These are phyloP conservation scores for Shargacucullia verbasci DNA, from an alignment of 2,888 invertebrate genomes.

Conservation along the genomic window DNA sequence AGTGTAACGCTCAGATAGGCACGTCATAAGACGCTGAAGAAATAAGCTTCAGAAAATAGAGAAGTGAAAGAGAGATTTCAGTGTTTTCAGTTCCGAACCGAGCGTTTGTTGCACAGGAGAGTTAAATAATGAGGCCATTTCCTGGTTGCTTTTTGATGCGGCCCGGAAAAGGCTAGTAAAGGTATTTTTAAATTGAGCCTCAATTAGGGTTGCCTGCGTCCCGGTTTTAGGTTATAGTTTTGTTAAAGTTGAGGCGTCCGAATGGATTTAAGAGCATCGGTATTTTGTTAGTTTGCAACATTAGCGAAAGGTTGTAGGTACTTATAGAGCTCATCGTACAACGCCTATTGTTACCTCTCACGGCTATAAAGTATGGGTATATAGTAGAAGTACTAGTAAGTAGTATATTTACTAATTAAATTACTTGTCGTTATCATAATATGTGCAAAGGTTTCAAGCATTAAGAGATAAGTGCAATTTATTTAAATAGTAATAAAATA, in stretches of 20 bases:
- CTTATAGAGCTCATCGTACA: slow-evolving; percentile 10
- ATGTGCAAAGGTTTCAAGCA: no score
- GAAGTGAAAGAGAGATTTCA: slow-evolving; percentile 35
- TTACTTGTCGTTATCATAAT: no score
- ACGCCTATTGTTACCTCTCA: slow-evolving; percentile 19
- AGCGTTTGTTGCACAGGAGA: slow-evolving; percentile 45
- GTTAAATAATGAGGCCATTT: slow-evolving; percentile 56
- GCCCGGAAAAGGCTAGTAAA: slow-evolving; percentile 31
- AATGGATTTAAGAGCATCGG: slow-evolving; percentile 37
- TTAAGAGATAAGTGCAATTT: no score
- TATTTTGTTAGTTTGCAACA: slow-evolving; percentile 24
- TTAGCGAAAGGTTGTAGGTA: slow-evolving; percentile 25
- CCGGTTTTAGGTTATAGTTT: slow-evolving; percentile 15
- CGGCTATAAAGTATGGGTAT: neutral
- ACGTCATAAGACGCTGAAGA: slow-evolving; percentile 4
- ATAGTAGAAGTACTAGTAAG: no score
- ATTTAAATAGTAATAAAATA: no score
- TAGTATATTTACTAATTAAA: no score
- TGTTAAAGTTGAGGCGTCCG: slow-evolving; percentile 9
- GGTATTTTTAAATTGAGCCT: slow-evolving; percentile 46
- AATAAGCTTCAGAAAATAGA: slow-evolving; percentile 20
- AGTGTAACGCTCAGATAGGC: no score
- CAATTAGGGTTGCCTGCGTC: slow-evolving; percentile 34
- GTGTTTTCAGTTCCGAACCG: slow-evolving; percentile 45
- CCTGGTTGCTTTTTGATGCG: slow-evolving; percentile 44